These are phyloP conservation scores for Narcine bancroftii DNA, from an alignment of 2,113 vertebrate genomes.

Conservation along the genomic window DNA sequence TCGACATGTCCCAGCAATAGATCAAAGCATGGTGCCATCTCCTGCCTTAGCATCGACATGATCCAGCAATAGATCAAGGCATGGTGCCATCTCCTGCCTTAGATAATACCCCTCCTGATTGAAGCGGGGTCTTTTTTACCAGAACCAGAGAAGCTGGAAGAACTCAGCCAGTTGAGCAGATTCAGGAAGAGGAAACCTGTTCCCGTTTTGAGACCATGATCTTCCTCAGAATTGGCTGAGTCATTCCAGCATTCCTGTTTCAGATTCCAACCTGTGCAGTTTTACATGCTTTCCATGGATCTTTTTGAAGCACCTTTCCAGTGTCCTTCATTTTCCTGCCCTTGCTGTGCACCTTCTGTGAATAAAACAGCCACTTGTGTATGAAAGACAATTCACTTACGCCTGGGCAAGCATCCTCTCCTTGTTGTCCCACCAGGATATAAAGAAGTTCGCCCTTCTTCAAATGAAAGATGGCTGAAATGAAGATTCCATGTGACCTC, in stretches of 20 bases:
- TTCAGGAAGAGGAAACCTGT: too few relatives aligned
- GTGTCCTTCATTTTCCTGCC: background rate
- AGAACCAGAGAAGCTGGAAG: too few relatives aligned
- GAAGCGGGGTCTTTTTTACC: background rate
- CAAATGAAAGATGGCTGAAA: slow-evolving; percentile 72
- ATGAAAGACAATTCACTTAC: slow-evolving; percentile 51
- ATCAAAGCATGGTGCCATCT: background rate
- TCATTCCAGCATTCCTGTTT: too few relatives aligned
- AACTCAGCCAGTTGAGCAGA: too few relatives aligned
- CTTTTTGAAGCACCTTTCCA: background rate
- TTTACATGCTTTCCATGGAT: background rate
- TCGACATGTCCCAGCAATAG: background rate
- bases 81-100: background rate
- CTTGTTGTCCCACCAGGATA: slow-evolving; percentile 80
- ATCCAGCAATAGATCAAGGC: background rate
- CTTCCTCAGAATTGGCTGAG: too few relatives aligned
- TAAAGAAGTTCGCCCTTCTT: slow-evolving; percentile 71
- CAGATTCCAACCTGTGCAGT: too few relatives aligned
- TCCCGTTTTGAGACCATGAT: too few relatives aligned
- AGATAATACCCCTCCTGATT: background rate
- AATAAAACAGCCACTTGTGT: background rate
- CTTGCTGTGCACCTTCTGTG: background rate
- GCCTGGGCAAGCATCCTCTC: slow-evolving; percentile 79
- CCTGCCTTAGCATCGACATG: background rate
- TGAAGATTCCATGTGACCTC: slow-evolving; percentile 72